Conservation (phyloP, 2,797 vertebrate genomes). For the Iguana delicatissima region DNA sequence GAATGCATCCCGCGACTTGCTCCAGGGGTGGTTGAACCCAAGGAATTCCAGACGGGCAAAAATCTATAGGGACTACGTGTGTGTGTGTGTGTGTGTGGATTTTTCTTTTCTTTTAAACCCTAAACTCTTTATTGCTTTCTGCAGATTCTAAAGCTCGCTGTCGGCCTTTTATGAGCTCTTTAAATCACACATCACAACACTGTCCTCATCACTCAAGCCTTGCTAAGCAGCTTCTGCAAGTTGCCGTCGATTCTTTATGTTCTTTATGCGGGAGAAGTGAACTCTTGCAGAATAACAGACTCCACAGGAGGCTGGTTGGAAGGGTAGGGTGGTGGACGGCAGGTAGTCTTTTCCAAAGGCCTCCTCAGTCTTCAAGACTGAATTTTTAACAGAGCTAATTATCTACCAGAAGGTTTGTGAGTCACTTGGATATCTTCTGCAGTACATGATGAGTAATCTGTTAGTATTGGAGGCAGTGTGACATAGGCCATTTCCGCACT, state of each 20-base stretch:
- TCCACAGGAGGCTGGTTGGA: background rate
- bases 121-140: slow-evolving; percentile 81
- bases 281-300: slow-evolving; percentile 71
- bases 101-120: slow-evolving; percentile 30
- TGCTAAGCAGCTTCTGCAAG: slow-evolving; percentile 40
- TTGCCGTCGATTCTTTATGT: slow-evolving; percentile 41
- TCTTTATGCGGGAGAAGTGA: slow-evolving; percentile 50
- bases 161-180: slow-evolving; percentile 82
- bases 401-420: background rate
- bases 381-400: background rate
- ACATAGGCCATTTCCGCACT: too few species aligned
- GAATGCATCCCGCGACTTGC: slow-evolving; percentile 71
- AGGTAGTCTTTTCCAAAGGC: background rate
- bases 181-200: slow-evolving; percentile 79
- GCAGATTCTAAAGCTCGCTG: slow-evolving; percentile 80
- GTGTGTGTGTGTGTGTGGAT: slow-evolving; percentile 16
- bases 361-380: background rate
- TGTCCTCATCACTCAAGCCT: slow-evolving; percentile 65
- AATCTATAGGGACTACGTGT: slow-evolving; percentile 83
- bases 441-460: background rate
- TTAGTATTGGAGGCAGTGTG: too few species aligned
- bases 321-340: background rate
- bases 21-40: slow-evolving; percentile 77
- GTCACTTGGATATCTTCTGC: background rate
- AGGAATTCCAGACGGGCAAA: slow-evolving; percentile 86